Percentiles rank a stretch among this genome's conserved stretches.
Evolutionary conservation across 2,797 vertebrate species (phyloP).

Genomic region (Ataeniobius toweri): DNA sequence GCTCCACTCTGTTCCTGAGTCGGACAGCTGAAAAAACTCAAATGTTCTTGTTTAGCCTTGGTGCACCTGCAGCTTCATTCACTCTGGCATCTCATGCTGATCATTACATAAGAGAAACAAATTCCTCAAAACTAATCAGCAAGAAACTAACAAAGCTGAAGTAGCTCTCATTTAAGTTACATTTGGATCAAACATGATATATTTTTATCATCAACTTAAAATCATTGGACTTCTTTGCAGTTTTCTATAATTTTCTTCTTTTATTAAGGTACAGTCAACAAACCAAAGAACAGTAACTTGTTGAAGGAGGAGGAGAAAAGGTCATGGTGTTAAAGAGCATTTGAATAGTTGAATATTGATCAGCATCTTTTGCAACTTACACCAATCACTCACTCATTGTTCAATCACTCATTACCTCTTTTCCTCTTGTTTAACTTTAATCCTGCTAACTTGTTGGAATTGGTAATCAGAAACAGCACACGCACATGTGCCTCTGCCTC

Average conservation of each 20-base stretch:
- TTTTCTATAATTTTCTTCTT: background rate
- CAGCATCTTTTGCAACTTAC: slow-evolving; percentile 8
- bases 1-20: slow-evolving; percentile 3
- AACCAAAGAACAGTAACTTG: slow-evolving; percentile 39
- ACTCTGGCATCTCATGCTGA: slow-evolving; percentile 69
- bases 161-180: background rate
- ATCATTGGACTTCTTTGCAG: background rate
- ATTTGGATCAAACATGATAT: background rate
- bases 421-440: background rate
- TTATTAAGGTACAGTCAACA: background rate
- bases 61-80: slow-evolving; percentile 67
- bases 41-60: slow-evolving; percentile 50
- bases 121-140: slow-evolving; percentile 63
- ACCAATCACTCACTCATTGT: slow-evolving; percentile 11
- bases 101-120: slow-evolving; percentile 58
- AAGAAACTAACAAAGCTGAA: slow-evolving; percentile 19
- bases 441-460: background rate
- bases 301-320: slow-evolving; percentile 27
- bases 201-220: background rate
- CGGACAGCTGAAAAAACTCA: slow-evolving; percentile 63
- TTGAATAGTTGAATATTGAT: slow-evolving; percentile 44
- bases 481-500: too few relatives aligned
- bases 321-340: background rate
- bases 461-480: background rate
- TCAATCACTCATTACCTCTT: background rate